phyloP scores from a whole-genome alignment of 1,140 invertebrate genomes.

The Drosophila simulans region DNA sequence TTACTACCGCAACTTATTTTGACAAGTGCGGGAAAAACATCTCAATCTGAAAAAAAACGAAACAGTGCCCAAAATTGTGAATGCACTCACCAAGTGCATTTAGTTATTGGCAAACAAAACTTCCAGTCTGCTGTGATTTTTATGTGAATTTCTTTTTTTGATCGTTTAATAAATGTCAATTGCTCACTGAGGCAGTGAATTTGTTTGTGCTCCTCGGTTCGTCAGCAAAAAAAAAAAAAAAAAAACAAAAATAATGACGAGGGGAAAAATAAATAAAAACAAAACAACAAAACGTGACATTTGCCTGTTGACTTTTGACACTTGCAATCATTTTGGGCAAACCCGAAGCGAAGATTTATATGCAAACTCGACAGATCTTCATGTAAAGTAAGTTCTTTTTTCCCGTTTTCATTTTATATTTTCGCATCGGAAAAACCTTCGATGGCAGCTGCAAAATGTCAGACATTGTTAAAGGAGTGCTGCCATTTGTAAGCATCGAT shows the following conservation, averaged over 20 bases:
- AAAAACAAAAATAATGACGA: constrained; percentile 18
- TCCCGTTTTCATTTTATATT: constrained; percentile 11
- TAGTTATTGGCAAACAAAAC: constrained; percentile 23
- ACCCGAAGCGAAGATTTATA: constrained; percentile 68
- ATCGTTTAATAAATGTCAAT: constrained; percentile 79
- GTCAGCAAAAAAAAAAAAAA: constrained; percentile 21
- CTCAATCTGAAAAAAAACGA: constrained; percentile 47
- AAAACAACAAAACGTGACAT: constrained; percentile 80
- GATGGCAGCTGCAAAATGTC: constrained; percentile 58
- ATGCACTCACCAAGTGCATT: constrained; percentile 61
- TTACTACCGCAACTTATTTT: constrained; percentile 56
- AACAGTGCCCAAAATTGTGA: constrained; percentile 35
- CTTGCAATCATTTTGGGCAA: constrained; percentile 74
- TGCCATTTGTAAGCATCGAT: constrained; percentile 59
- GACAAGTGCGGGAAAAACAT: constrained; percentile 67
- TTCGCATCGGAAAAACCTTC: constrained; percentile 50
- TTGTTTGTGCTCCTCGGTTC: constrained; percentile 35
- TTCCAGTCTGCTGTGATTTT: constrained; percentile 6
- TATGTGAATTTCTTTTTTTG: constrained; percentile 4
- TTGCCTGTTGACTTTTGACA: constrained; percentile 80
- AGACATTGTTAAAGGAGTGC: constrained; percentile 39
- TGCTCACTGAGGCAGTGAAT: constrained; percentile 38
- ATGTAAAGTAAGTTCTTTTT: constrained; percentile 55
- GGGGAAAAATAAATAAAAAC: constrained; percentile 44
- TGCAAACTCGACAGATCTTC: constrained; percentile 57